A percentile compares a stretch with the other conserved stretches of the same genome.
Evolutionary conservation across 2,888 invertebrate species (phyloP).

Genomic region (Stenoptilia bipunctidactyla): DNA sequence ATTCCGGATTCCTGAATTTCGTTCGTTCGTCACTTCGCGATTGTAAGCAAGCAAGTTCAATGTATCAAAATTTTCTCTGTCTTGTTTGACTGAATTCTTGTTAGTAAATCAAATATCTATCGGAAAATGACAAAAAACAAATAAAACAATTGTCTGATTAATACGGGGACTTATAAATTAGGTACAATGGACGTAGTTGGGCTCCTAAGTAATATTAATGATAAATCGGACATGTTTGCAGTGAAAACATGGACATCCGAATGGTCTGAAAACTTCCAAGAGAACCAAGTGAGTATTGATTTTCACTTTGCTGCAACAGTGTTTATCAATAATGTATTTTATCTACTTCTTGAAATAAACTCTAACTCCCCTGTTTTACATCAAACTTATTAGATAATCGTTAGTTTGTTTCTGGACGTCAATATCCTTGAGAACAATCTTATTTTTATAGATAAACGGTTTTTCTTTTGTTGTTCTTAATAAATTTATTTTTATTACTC

Average conservation of each 20-base stretch:
- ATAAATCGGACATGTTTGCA: conserved; percentile 59
- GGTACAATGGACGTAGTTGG: conserved; percentile 58
- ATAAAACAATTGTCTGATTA: neutral
- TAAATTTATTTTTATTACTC: no score
- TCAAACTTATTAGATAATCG: neutral
- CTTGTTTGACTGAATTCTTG: no score
- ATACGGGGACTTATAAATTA: neutral
- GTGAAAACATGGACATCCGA: conserved; percentile 63
- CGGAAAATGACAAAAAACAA: neutral
- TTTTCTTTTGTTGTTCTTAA: no score
- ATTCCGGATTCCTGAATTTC: no score
- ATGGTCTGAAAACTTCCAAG: conserved; percentile 59
- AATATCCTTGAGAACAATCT: conserved; percentile 20
- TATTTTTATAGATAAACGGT: neutral
- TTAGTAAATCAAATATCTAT: no score
- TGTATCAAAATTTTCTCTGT: no score
- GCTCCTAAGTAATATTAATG: conserved; percentile 54
- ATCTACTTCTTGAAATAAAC: no score
- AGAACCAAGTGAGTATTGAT: conserved; percentile 56
- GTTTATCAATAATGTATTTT: no score
- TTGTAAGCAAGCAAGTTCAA: no score
- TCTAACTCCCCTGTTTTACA: no score
- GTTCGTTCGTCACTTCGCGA: no score
- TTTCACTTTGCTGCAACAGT: conserved; percentile 14
- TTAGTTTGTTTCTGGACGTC: neutral